Conservation (phyloP, 2,888 invertebrate species). For the Prionchulus punctatus region DNA sequence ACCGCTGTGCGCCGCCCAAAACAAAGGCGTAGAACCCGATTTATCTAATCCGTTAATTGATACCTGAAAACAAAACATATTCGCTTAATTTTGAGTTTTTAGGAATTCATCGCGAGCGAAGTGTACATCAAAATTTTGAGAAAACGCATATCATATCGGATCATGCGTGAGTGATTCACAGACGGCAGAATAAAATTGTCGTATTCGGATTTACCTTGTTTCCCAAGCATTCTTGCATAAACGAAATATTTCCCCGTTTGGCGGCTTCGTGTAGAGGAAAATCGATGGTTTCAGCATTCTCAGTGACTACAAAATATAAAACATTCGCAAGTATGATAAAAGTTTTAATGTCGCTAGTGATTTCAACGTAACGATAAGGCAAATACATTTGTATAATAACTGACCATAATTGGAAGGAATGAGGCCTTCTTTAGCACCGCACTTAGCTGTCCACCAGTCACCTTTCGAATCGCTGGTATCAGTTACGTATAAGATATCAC, state of each 20-base stretch:
- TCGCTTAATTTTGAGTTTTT: too few species aligned
- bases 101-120: too few species aligned
- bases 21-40: conserved; percentile 48
- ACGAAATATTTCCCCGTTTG: conserved; percentile 46
- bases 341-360: not conserved
- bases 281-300: conserved; percentile 44
- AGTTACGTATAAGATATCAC: conserved; percentile 38
- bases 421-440: conserved; percentile 42
- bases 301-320: conserved; percentile 37
- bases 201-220: not conserved
- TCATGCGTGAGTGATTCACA: too few species aligned
- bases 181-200: too few species aligned
- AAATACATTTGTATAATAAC: not conserved
- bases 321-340: not conserved
- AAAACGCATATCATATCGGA: too few species aligned
- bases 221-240: conserved; percentile 42
- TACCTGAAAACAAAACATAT: conserved; percentile 32
- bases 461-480: conserved; percentile 33
- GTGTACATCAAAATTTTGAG: too few species aligned
- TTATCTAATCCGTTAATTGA: conserved; percentile 49
- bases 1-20: conserved; percentile 50
- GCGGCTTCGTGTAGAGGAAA: conserved; percentile 51
- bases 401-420: conserved; percentile 48
- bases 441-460: conserved; percentile 46
- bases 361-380: not conserved